Conservation (phyloP, 2,113 vertebrate species). For the Falco punctatus region DNA sequence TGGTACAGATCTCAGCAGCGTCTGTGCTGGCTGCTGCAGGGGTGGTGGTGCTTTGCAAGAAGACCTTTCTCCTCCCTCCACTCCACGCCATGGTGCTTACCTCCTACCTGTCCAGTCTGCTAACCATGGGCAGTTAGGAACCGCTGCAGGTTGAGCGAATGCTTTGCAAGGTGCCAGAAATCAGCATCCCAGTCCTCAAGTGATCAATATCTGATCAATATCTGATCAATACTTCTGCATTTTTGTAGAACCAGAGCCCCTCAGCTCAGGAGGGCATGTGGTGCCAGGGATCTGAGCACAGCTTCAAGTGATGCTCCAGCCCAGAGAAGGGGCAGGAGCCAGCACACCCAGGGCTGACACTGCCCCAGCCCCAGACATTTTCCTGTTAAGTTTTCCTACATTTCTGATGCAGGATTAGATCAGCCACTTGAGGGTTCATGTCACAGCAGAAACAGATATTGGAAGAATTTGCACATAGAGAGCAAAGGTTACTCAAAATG, state of each 20-base stretch:
- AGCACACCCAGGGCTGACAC: not conserved
- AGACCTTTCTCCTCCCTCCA: not conserved
- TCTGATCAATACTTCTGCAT: not conserved
- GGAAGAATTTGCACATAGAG: not conserved
- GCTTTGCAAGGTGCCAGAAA: not conserved
- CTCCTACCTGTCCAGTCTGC: not conserved
- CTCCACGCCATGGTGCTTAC: not conserved
- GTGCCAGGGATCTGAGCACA: not conserved
- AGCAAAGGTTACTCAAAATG: not conserved
- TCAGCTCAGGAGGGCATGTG: accelerated
- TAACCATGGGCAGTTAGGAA: accelerated
- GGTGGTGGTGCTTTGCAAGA: not conserved
- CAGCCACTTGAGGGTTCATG: not conserved
- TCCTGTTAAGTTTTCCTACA: not conserved
- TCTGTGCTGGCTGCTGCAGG: not conserved
- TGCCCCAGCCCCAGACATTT: not conserved
- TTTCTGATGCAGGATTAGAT: not conserved
- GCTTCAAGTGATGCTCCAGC: not conserved
- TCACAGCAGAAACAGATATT: not conserved
- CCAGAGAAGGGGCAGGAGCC: not conserved
- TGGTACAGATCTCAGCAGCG: not conserved
- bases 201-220: not conserved
- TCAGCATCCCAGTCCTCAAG: not conserved
- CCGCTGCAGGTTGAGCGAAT: not conserved
- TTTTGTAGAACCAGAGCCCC: not conserved